Evolutionary conservation across 2,113 vertebrate genomes (phyloP).

Genomic region (Elanus axillaris): DNA sequence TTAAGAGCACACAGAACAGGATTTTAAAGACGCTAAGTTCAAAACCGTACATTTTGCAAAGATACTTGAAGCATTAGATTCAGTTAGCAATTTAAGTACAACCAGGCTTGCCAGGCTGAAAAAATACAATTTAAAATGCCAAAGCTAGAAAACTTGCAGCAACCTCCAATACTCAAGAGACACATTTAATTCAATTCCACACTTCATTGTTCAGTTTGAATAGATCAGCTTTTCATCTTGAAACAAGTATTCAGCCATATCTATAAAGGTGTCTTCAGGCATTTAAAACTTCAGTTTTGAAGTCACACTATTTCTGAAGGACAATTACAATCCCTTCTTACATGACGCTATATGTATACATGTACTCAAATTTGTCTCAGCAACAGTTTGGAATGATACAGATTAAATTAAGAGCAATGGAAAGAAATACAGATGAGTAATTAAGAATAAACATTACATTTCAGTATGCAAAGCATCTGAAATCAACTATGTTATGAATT

Average conservation of each 20-base stretch:
- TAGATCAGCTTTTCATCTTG: neutral
- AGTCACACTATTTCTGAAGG: neutral
- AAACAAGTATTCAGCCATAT: neutral
- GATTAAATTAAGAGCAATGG: neutral
- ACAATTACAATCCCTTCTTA: neutral
- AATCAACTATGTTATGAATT: neutral
- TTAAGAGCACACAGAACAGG: neutral
- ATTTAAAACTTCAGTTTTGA: neutral
- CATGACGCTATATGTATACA: rapidly evolving
- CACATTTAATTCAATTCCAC: neutral
- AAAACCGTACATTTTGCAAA: neutral
- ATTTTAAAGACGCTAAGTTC: neutral
- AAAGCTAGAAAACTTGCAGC: neutral
- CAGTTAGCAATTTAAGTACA: neutral
- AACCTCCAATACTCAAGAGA: neutral
- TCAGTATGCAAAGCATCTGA: neutral
- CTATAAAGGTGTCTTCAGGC: neutral
- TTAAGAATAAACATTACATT: neutral
- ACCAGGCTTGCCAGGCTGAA: neutral
- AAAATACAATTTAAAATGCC: neutral
- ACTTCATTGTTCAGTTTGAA: neutral
- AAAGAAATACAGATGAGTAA: neutral
- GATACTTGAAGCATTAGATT: neutral
- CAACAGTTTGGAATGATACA: neutral
- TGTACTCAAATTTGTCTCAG: neutral